These are phyloP conservation scores for Pseudococcus viburni DNA, from an alignment of 2,888 invertebrate species.

Conservation along the genomic window DNA sequence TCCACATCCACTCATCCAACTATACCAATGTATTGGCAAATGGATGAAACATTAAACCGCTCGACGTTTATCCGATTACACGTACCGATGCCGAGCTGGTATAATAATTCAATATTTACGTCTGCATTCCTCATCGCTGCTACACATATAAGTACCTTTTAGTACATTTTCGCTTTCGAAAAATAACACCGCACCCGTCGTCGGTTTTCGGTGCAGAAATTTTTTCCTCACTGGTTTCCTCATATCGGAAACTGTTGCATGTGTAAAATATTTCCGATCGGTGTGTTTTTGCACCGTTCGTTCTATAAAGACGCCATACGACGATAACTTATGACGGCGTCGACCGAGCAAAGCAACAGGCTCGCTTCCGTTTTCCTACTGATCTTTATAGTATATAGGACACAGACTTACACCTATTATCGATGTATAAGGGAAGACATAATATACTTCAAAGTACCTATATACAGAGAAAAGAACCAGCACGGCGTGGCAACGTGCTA, in stretches of 20 bases:
- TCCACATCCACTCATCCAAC: background rate
- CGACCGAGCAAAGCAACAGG: constrained; percentile 19
- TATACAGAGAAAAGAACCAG: background rate
- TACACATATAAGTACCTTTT: background rate
- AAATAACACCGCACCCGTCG: background rate
- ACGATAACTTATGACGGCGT: constrained; percentile 20
- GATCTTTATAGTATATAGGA: constrained; percentile 6
- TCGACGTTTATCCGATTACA: constrained; percentile 29
- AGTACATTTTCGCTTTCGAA: constrained; percentile 17
- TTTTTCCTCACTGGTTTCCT: background rate
- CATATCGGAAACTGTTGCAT: constrained; percentile 4
- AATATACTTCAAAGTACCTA: background rate
- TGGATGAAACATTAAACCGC: constrained; percentile 24
- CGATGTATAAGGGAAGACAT: background rate
- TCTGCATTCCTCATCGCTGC: background rate
- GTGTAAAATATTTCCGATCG: constrained; percentile 11
- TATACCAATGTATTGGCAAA: background rate
- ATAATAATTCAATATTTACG: constrained; percentile 42
- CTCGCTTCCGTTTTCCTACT: constrained; percentile 11
- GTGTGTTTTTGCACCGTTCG: background rate
- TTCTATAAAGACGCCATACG: constrained; percentile 10
- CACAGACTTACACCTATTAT: constrained; percentile 7
- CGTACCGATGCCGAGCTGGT: background rate
- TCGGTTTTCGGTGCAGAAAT: background rate
- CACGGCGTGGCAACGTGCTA: background rate